These are phyloP conservation scores for Rallus limicola DNA, from an alignment of 2,113 vertebrate genomes.

Conservation along the genomic window DNA sequence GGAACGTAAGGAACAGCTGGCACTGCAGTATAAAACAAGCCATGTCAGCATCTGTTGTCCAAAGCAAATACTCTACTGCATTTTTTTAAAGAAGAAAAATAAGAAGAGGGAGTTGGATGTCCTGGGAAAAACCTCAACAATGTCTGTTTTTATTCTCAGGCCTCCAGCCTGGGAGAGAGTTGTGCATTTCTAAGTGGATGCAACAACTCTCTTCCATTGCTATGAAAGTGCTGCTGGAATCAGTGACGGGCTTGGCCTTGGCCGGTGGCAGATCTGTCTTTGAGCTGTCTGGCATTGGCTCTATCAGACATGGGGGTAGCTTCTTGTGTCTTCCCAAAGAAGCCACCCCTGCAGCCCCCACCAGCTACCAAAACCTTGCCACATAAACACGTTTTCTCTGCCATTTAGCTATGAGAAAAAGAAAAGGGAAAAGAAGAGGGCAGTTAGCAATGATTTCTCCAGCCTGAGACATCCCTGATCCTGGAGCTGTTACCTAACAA, in stretches of 20 bases:
- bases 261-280: accelerated
- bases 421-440: not conserved
- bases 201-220: not conserved
- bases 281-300: not conserved
- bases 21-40: not conserved
- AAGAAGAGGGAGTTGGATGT: not conserved
- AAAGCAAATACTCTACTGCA: not conserved
- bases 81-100: not conserved
- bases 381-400: not conserved
- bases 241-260: not conserved
- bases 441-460: not conserved
- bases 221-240: not conserved
- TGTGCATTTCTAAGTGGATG: not conserved
- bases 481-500: not conserved
- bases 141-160: not conserved
- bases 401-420: not conserved
- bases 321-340: not conserved
- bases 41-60: not conserved
- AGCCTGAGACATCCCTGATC: not conserved
- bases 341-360: not conserved
- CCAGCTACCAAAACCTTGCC: not conserved
- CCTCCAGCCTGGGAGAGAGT: not conserved
- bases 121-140: not conserved
- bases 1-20: constrained; percentile 44
- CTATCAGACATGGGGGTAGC: not conserved